Conservation (phyloP, 92 coral and sea anemone species). For the Phymanthus crucifer region DNA sequence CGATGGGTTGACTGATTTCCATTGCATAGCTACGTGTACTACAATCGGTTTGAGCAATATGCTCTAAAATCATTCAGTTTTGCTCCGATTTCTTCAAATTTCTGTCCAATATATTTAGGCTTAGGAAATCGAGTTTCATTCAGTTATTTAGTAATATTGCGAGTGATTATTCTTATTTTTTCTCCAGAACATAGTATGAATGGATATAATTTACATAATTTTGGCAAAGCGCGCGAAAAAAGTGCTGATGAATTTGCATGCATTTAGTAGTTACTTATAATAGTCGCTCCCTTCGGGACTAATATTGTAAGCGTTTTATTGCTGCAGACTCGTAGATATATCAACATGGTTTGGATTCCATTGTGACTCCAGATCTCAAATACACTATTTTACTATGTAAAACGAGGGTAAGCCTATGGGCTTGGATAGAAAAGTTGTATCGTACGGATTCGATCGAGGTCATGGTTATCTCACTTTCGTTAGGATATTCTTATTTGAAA, state of each 20-base stretch:
- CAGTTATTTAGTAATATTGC: slow-evolving; percentile 12
- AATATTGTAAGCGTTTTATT: not conserved
- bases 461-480: not conserved
- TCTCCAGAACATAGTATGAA: slow-evolving; percentile 46
- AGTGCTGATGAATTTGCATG: slow-evolving; percentile 78
- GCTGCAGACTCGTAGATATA: not conserved
- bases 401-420: slow-evolving; percentile 79
- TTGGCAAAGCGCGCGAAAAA: slow-evolving; percentile 94
- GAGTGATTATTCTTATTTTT: slow-evolving; percentile 29
- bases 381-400: slow-evolving; percentile 88
- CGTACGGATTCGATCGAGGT: slow-evolving; percentile 4
- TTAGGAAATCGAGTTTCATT: not conserved
- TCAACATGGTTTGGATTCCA: not conserved
- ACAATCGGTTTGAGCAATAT: not conserved
- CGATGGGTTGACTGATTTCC: not conserved
- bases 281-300: not conserved
- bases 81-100: slow-evolving; percentile 3
- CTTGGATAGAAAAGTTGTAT: slow-evolving; percentile 34
- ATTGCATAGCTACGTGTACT: slow-evolving; percentile 16
- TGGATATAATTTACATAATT: slow-evolving; percentile 71
- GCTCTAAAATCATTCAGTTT: not conserved
- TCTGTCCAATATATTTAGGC: slow-evolving; percentile 7
- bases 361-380: slow-evolving; percentile 45
- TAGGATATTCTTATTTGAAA: not conserved
- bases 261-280: slow-evolving; percentile 12